Conservation (phyloP, 2,888 invertebrate genomes). For the Netelia fuscicornis region DNA sequence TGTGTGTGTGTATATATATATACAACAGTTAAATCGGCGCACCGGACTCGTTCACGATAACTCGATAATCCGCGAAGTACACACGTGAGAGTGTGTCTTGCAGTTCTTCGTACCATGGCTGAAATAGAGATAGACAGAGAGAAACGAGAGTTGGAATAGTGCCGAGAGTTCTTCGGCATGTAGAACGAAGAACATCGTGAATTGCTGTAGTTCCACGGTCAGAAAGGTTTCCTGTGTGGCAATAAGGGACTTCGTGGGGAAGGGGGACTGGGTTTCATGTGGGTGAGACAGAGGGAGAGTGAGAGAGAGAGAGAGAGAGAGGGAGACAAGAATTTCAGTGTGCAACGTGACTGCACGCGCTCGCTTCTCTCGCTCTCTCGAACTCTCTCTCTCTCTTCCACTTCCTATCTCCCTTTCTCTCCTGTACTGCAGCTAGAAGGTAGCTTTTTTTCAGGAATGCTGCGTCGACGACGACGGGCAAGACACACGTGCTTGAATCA, state of each 20-base stretch:
- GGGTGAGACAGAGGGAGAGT: background rate
- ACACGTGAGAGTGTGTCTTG: slow-evolving; percentile 17
- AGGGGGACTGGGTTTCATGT: background rate
- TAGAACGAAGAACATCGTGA: slow-evolving; percentile 32
- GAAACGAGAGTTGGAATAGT: slow-evolving; percentile 58
- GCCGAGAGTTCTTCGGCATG: slow-evolving; percentile 53
- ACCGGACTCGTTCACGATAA: slow-evolving; percentile 34
- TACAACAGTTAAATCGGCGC: slow-evolving; percentile 25
- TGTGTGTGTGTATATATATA: background rate
- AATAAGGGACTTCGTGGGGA: slow-evolving; percentile 20
- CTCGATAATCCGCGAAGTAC: slow-evolving; percentile 46
- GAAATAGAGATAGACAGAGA: slow-evolving; percentile 27
- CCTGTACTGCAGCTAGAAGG: background rate
- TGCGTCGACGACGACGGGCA: background rate
- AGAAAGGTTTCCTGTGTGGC: background rate
- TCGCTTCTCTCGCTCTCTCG: background rate
- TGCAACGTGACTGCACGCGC: slow-evolving; percentile 29
- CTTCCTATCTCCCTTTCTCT: background rate
- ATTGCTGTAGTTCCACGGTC: slow-evolving; percentile 26
- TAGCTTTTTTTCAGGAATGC: background rate
- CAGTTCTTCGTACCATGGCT: background rate
- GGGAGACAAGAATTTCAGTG: slow-evolving; percentile 14
- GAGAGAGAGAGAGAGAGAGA: slow-evolving; percentile 12
- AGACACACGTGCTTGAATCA: slow-evolving; percentile 40
- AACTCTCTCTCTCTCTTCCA: background rate